Evolutionary conservation across 2,113 vertebrate species (phyloP).

Genomic region (chimpanzee (Pan troglodytes)): DNA sequence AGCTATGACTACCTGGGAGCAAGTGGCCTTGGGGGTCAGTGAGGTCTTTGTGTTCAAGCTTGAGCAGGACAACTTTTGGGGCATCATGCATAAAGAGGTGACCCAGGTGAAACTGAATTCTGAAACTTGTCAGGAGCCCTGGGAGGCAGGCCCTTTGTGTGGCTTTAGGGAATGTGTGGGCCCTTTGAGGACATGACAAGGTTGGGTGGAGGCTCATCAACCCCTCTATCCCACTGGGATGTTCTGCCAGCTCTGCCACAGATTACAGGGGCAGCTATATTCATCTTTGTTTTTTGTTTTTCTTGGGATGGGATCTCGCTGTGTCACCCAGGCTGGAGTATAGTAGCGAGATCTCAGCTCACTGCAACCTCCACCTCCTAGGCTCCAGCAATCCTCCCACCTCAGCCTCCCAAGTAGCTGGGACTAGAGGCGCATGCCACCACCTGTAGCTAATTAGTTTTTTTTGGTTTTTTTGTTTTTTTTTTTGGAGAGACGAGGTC

Average conservation of each 20-base stretch:
- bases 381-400: too few species aligned
- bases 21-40: neutral
- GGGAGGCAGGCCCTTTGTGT: neutral
- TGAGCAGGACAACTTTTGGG: neutral
- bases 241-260: neutral
- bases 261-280: neutral
- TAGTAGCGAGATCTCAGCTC: too few species aligned
- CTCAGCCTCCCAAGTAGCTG: too few species aligned
- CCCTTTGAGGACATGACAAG: neutral
- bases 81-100: neutral
- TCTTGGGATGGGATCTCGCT: too few species aligned
- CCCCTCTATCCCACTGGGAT: neutral
- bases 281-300: neutral
- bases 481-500: too few species aligned
- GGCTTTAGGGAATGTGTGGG: neutral
- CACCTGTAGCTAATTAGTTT: too few species aligned
- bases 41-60: neutral
- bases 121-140: neutral
- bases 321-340: too few species aligned
- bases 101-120: neutral
- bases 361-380: too few species aligned
- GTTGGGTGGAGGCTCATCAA: neutral
- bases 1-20: neutral
- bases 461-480: too few species aligned
- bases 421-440: too few species aligned